Evolutionary conservation across 2,113 vertebrate species (phyloP).

Genomic region (Salvelinus sp.): DNA sequence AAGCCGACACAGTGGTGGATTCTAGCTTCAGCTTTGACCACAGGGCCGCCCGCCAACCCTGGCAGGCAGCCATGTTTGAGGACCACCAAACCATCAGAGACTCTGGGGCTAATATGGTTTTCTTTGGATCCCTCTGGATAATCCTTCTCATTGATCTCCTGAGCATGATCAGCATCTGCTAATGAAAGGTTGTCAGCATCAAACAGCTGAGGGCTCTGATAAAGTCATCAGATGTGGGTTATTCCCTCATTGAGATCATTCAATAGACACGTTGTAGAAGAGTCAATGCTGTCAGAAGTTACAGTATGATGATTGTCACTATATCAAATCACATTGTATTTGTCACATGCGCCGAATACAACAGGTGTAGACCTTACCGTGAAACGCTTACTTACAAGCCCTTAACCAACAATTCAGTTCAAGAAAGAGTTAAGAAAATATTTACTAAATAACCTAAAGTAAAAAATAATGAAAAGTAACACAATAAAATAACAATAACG

Average conservation of each 20-base stretch:
- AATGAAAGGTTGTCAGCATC: constrained; percentile 38
- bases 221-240: constrained; percentile 55
- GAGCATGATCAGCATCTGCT: constrained; percentile 49
- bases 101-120: constrained; percentile 41
- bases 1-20: constrained; percentile 27
- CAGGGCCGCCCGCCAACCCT: constrained; percentile 31
- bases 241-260: constrained; percentile 23
- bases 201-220: constrained; percentile 37
- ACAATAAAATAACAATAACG: no score
- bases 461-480: no score
- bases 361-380: no score
- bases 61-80: constrained; percentile 41
- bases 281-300: background rate
- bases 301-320: no score
- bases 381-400: no score
- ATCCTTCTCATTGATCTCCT: constrained; percentile 24
- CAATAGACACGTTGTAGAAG: background rate
- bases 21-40: constrained; percentile 38
- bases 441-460: no score
- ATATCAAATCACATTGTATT: no score
- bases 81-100: constrained; percentile 67
- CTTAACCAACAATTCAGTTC: no score
- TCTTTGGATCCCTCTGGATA: constrained; percentile 32
- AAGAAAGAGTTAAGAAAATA: no score
- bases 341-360: no score